Base-by-base conservation (phyloP, 2,888 invertebrate genomes). In the Zootermopsis nevadensis region DNA sequence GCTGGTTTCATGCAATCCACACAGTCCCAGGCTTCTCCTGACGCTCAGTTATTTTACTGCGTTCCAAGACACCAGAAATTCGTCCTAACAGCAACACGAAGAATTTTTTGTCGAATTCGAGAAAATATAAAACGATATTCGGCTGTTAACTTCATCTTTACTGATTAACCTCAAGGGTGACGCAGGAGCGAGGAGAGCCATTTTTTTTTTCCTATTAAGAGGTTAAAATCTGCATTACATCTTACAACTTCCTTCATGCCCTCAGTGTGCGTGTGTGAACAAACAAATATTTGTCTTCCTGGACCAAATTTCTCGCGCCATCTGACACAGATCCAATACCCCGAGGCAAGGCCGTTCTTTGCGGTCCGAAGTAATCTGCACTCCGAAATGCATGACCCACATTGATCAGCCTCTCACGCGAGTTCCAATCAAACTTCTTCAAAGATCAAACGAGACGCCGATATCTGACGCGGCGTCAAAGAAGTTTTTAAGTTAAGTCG, bases 351-450 rank as follows among this genome's bases (percentile, higher is more conserved):
- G 27, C 53, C 38, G 53, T 53, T 53, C 19, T 15, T 53, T 22
- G 10, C 10, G 10, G 38, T 38, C 4, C 15, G 48, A 3, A 48
- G 48, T 48, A 24, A 60, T 60, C 60, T 27, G 4, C 60, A 48
- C 48, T 48, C 48, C 48, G 66, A 12, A 66, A 27, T 66, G 27
- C 69, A 69, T 31, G 69, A 33, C 31, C 33, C 4, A 22, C 69
- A 66, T 69, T 69, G 31, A 69, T 69, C 69, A 33, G 31, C 33
- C 6, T 27, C 60, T 60, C 60, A 60, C 60, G 60, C n/a, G n/a
- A 27, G 7, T 69, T 31, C 69, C 69, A 69, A 69, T 69, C 69
- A 33, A 69, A 69, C 31, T 69, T 69, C 33, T 30, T 69, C 69
- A 69, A 69, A 69, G 69, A 30, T 69, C 33, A 30, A 69, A 69